phyloP scores from a whole-genome alignment of 2,888 invertebrate species.

The Sericinus montela region DNA sequence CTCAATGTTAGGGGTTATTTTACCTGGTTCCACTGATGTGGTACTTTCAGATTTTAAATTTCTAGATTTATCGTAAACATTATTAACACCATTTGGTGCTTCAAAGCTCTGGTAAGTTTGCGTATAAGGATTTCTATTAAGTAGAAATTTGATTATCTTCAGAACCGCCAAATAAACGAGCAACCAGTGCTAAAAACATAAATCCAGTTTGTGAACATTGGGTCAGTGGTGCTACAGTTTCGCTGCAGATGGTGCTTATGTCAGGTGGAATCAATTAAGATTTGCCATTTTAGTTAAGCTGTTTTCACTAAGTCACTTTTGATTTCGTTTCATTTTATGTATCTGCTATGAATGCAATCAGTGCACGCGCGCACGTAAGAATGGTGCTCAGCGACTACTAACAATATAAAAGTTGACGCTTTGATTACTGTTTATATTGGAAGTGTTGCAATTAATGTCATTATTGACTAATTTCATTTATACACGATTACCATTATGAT shows the following conservation, averaged over 20 bases:
- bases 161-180: constrained; percentile 69
- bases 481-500: too few relatives aligned
- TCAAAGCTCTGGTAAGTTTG: background rate
- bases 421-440: background rate
- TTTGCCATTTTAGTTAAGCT: constrained; percentile 23
- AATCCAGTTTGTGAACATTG: constrained; percentile 79
- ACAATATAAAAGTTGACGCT: background rate
- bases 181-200: constrained; percentile 77
- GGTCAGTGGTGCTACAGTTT: constrained; percentile 68
- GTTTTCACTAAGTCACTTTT: background rate
- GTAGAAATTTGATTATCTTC: constrained; percentile 1
- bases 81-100: background rate
- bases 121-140: constrained; percentile 6
- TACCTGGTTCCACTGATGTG: too few relatives aligned
- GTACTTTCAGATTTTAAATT: background rate
- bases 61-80: background rate
- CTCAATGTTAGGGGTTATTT: background rate
- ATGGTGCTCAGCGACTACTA: constrained; percentile 5
- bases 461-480: background rate
- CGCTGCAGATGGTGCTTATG: constrained; percentile 71
- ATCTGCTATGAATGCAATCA: background rate
- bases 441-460: background rate
- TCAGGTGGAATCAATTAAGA: constrained; percentile 74
- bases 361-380: constrained; percentile 12
- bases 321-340: background rate